phyloP scores from a whole-genome alignment of 2,113 vertebrate genomes.

The Hippocampus mohnikei region DNA sequence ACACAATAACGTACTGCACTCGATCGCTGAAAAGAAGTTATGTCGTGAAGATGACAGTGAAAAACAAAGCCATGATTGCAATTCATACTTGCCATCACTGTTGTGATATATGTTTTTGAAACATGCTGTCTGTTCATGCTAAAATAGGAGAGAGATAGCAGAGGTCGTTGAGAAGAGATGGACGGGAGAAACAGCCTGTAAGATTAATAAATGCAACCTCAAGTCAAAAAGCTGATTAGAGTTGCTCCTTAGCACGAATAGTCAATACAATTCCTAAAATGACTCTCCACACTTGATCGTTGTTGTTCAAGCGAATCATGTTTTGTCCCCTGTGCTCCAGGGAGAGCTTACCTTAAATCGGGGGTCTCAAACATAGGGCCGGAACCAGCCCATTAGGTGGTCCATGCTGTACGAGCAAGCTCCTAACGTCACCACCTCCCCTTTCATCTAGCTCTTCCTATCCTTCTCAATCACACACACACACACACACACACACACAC shows the following conservation, averaged over 20 bases:
- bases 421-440: too few species aligned
- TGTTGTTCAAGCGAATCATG: too few species aligned
- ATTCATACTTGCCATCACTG: slow-evolving; percentile 27
- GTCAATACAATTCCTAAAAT: neutral
- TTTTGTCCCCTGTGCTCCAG: too few species aligned
- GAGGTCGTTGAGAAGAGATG: slow-evolving; percentile 24
- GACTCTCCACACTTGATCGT: too few species aligned
- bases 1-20: slow-evolving; percentile 9
- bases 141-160: slow-evolving; percentile 25
- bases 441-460: too few species aligned
- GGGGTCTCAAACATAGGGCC: too few species aligned
- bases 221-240: too few species aligned
- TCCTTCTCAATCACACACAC: too few species aligned
- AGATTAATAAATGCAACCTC: neutral
- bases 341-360: too few species aligned
- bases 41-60: slow-evolving; percentile 22
- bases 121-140: slow-evolving; percentile 6
- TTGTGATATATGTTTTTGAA: slow-evolving; percentile 46
- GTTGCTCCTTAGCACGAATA: neutral
- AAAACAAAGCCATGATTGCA: slow-evolving; percentile 16
- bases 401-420: too few species aligned
- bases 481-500: too few species aligned
- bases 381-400: too few species aligned
- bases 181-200: slow-evolving; percentile 25
- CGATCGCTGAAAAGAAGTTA: slow-evolving; percentile 8